Conservation (phyloP, 2,797 vertebrate species). For the Hippocampus kuda region DNA sequence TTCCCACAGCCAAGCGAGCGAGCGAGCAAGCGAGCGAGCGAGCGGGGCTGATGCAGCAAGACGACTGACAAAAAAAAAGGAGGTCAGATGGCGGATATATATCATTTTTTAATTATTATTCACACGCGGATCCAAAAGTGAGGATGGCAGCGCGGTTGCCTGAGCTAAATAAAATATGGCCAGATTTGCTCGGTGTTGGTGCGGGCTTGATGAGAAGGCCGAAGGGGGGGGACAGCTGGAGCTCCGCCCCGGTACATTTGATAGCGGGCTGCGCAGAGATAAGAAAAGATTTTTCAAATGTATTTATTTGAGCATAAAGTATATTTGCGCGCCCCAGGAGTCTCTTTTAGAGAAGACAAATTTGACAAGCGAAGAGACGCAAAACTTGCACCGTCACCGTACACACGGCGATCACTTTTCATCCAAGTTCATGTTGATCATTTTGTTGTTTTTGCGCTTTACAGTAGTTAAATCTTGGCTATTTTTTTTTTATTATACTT, state of each 20-base stretch:
- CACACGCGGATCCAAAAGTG: constrained; percentile 20
- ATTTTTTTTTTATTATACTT: no score
- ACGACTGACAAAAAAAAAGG: constrained; percentile 32
- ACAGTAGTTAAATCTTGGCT: no score
- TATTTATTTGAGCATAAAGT: no score
- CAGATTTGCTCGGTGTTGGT: background rate
- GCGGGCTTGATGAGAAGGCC: background rate
- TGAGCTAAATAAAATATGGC: background rate
- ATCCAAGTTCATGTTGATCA: no score
- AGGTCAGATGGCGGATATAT: constrained; percentile 45
- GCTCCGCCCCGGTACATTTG: background rate
- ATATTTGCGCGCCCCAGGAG: no score
- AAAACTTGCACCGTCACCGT: no score
- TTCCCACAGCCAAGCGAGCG: constrained; percentile 11
- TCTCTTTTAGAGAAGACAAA: no score
- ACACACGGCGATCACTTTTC: no score
- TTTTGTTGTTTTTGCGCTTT: no score
- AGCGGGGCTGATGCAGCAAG: constrained; percentile 8
- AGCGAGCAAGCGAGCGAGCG: constrained; percentile 7
- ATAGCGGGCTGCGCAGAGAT: no score
- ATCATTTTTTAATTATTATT: constrained; percentile 20
- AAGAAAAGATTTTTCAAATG: no score
- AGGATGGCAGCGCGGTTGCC: constrained; percentile 6
- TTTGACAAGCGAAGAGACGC: no score
- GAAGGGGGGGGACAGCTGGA: background rate